Evolutionary conservation across 1,140 invertebrate species (phyloP).

Genomic region (Hesperophylax magnus): DNA sequence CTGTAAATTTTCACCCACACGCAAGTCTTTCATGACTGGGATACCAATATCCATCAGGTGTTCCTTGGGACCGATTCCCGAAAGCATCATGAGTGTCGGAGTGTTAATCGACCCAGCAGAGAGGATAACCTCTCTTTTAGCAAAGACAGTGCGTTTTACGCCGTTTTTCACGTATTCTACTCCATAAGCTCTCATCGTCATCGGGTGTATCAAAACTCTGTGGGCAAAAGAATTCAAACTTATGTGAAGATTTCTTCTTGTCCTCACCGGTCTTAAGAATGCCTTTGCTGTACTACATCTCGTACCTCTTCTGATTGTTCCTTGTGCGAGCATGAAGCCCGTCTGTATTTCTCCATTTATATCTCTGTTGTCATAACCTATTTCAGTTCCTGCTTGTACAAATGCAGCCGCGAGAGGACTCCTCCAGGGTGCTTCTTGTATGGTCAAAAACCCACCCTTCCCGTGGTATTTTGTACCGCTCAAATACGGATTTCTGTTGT

Average conservation of each 20-base stretch:
- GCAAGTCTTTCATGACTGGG: constrained; percentile 80
- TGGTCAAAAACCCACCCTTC: constrained; percentile 70
- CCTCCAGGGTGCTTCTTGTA: constrained; percentile 75
- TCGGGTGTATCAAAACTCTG: constrained; percentile 79
- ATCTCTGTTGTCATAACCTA: constrained; percentile 90
- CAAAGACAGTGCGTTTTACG: constrained; percentile 75
- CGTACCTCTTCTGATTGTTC: constrained; percentile 87
- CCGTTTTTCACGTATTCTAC: constrained; percentile 80
- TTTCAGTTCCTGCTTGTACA: constrained; percentile 88
- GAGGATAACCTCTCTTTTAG: constrained; percentile 83
- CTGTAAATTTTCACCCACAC: constrained; percentile 77
- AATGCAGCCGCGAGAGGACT: constrained; percentile 86
- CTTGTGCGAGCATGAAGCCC: constrained; percentile 92
- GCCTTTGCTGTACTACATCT: constrained; percentile 93
- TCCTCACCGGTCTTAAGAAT: constrained; percentile 84
- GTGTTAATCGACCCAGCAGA: constrained; percentile 86
- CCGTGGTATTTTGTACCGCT: constrained; percentile 72
- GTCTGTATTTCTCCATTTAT: constrained; percentile 88
- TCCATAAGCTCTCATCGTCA: constrained; percentile 76
- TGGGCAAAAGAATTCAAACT: constrained; percentile 85
- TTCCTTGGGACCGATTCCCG: constrained; percentile 85
- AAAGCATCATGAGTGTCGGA: constrained; percentile 90
- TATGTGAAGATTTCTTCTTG: constrained; percentile 84
- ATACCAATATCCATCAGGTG: constrained; percentile 82
- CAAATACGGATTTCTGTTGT: constrained; percentile 88